phyloP scores from a whole-genome alignment of 2,888 invertebrate genomes.

The Camptogramma bilineatum region DNA sequence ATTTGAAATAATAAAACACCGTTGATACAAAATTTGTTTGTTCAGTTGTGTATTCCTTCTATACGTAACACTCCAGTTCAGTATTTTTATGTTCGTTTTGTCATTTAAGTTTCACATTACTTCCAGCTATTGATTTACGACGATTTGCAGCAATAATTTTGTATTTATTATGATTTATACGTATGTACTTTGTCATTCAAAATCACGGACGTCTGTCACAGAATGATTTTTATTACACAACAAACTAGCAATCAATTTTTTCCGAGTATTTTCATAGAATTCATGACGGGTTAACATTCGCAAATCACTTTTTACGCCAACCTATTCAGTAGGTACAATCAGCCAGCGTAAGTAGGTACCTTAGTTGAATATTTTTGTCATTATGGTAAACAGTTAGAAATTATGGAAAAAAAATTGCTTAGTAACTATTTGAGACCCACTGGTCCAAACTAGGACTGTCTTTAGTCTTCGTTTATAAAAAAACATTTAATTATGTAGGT shows the following conservation, averaged over 20 bases:
- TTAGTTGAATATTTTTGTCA: no score
- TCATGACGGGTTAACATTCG: constrained; percentile 19
- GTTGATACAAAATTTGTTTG: constrained; percentile 47
- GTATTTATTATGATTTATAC: no score
- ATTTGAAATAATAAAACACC: constrained; percentile 39
- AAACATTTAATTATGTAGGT: no score
- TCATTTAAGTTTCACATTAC: background rate
- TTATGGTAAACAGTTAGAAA: no score
- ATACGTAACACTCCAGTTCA: constrained; percentile 13
- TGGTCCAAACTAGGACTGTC: no score
- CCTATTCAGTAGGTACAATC: background rate
- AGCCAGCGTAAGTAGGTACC: background rate
- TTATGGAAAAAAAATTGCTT: no score
- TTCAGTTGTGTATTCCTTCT: constrained; percentile 37
- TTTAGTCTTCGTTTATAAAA: no score
- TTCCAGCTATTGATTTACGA: background rate
- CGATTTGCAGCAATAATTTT: no score
- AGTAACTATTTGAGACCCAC: no score
- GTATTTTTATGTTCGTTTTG: background rate
- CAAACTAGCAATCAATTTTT: constrained; percentile 6
- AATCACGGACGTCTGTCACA: background rate
- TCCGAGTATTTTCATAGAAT: constrained; percentile 8
- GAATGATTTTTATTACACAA: background rate
- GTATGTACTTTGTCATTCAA: background rate
- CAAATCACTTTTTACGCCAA: constrained; percentile 9